Conservation (phyloP, 2,888 invertebrate genomes). For the Byasa hedistus region DNA sequence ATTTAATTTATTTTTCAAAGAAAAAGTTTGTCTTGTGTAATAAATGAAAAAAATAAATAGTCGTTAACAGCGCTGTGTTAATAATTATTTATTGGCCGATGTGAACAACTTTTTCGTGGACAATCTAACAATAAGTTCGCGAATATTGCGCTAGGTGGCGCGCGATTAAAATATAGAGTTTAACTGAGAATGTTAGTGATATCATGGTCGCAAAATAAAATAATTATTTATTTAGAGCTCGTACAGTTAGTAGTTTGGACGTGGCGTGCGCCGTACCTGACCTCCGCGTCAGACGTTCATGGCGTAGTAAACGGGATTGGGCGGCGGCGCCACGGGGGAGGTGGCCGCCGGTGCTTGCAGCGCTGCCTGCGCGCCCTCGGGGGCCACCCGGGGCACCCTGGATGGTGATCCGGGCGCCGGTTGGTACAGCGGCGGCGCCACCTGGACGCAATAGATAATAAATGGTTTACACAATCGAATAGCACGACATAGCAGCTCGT, state of each 20-base stretch:
- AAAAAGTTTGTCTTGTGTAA: too few relatives aligned
- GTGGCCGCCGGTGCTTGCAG: constrained; percentile 72
- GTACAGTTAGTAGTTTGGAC: too few relatives aligned
- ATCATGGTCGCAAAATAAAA: too few relatives aligned
- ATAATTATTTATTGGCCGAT: too few relatives aligned
- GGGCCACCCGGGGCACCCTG: constrained; percentile 85
- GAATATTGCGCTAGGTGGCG: too few relatives aligned
- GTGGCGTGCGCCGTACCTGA: constrained; percentile 64
- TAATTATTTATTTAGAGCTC: not conserved
- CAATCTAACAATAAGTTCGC: too few relatives aligned
- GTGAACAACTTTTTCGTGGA: too few relatives aligned
- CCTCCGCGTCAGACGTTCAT: constrained; percentile 91
- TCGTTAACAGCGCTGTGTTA: too few relatives aligned
- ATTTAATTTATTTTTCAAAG: too few relatives aligned
- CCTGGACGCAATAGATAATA: constrained; percentile 45
- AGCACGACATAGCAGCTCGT: not conserved
- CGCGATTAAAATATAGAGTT: too few relatives aligned
- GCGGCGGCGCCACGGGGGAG: constrained; percentile 68
- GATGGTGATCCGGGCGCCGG: constrained; percentile 80
- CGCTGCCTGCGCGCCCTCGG: constrained; percentile 77
- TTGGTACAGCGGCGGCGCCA: constrained; percentile 71
- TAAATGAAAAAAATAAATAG: too few relatives aligned
- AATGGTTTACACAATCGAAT: not conserved
- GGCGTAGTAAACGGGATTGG: constrained; percentile 86
- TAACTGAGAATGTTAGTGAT: too few relatives aligned